Conservation (phyloP, 2,888 invertebrate species). For the Griposia aprilina region DNA sequence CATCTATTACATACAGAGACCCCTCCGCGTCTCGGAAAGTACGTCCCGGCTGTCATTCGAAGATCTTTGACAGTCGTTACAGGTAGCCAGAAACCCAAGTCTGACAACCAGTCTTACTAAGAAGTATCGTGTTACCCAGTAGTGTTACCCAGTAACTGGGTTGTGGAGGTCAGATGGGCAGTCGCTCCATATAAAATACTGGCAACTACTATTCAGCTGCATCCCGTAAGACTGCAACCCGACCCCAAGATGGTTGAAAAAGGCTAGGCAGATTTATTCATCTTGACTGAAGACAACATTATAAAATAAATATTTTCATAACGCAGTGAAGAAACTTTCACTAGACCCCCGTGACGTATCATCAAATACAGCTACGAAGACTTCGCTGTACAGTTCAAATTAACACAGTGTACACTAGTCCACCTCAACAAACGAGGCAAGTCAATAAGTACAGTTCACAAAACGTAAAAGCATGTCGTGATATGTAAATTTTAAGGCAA, state of each 20-base stretch:
- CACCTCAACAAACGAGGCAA: conserved; percentile 13
- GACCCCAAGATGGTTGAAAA: background rate
- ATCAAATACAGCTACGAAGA: background rate
- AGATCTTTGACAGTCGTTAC: background rate
- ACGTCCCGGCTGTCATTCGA: background rate
- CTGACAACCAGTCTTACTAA: background rate
- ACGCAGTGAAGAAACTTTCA: background rate
- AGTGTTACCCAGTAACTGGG: background rate
- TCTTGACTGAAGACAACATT: background rate
- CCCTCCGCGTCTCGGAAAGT: background rate
- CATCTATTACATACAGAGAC: background rate
- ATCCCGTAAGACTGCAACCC: background rate
- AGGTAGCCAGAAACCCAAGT: background rate
- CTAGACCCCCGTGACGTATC: too few species aligned
- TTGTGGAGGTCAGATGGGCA: background rate
- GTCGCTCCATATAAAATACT: background rate
- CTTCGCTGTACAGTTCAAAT: background rate
- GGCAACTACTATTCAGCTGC: background rate
- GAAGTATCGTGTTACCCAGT: background rate
- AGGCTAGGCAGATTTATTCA: background rate
- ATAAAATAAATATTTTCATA: background rate
- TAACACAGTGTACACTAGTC: background rate
- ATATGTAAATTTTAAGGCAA: conserved; percentile 68
- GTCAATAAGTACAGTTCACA: conserved; percentile 17
- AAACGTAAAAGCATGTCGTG: conserved; percentile 69